phyloP scores from a whole-genome alignment of 2,113 vertebrate species.

The Petrocephalus microphthalmus region DNA sequence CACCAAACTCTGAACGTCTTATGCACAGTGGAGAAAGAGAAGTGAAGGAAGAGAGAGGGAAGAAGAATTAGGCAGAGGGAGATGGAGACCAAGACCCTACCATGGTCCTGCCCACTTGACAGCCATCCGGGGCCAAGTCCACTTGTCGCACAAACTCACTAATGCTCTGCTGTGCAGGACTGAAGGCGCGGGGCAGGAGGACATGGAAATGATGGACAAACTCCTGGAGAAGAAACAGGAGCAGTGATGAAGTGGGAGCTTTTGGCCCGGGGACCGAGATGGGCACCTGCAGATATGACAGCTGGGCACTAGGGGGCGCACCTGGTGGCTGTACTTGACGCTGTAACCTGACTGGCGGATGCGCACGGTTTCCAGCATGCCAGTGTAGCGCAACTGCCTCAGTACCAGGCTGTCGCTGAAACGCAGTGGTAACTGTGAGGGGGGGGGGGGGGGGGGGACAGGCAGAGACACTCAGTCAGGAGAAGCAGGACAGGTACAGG shows the following conservation, averaged over 20 bases:
- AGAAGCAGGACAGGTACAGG: neutral
- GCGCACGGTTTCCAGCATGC: conserved; percentile 94
- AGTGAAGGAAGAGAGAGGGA: neutral
- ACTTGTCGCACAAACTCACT: conserved; percentile 73
- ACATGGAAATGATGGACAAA: conserved; percentile 85
- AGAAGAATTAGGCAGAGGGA: neutral
- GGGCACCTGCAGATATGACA: neutral
- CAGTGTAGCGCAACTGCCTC: conserved; percentile 91
- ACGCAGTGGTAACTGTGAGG: conserved; percentile 77
- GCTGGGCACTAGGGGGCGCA: conserved; percentile 38
- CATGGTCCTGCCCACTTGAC: conserved; percentile 92
- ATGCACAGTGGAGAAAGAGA: conserved; percentile 32
- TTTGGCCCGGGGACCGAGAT: neutral
- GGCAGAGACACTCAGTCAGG: neutral
- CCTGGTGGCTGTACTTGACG: conserved; percentile 91
- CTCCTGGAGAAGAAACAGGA: conserved; percentile 62
- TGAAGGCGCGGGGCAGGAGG: conserved; percentile 72
- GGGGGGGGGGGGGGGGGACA: neutral
- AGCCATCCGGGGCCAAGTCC: conserved; percentile 70
- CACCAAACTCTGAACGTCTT: too few relatives aligned
- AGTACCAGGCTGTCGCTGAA: conserved; percentile 87
- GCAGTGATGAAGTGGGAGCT: neutral
- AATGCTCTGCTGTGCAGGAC: conserved; percentile 71
- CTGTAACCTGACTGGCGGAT: conserved; percentile 95
- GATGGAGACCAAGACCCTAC: conserved; percentile 48